Evolutionary conservation across 1,140 invertebrate species (phyloP).

Genomic region (Camponotus vicinus): DNA sequence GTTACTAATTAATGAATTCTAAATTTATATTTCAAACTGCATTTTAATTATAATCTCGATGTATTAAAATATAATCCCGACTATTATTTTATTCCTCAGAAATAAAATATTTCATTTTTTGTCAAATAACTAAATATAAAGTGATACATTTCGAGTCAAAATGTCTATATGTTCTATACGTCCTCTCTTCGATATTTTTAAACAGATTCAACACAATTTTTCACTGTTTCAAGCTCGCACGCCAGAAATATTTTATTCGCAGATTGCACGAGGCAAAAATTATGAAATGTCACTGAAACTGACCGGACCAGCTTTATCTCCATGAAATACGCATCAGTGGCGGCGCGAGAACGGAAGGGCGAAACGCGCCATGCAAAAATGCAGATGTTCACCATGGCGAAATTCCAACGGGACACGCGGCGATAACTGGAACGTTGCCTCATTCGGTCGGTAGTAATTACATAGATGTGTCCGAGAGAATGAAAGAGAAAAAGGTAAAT

Average conservation of each 20-base stretch:
- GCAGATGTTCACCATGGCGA: slow-evolving; percentile 20
- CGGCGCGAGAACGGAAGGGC: background rate
- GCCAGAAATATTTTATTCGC: slow-evolving; percentile 41
- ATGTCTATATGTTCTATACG: background rate
- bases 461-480: background rate
- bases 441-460: slow-evolving; percentile 26
- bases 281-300: slow-evolving; percentile 29
- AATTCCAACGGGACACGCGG: background rate
- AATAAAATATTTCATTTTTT: background rate
- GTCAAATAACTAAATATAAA: background rate
- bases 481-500: background rate
- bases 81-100: background rate
- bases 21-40: background rate
- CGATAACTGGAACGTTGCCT: slow-evolving; percentile 24
- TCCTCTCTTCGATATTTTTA: background rate
- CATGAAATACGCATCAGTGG: slow-evolving; percentile 15
- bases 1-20: background rate
- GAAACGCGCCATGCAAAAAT: slow-evolving; percentile 11
- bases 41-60: background rate
- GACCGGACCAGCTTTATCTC: slow-evolving; percentile 31
- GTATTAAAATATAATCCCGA: background rate
- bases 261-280: slow-evolving; percentile 9
- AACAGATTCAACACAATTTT: slow-evolving; percentile 15
- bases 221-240: background rate
- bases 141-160: background rate